Evolutionary conservation across 2,888 invertebrate genomes (phyloP), one percentile per base, ranked within the genome.

Genomic region (Nemapogon koenigi): DNA sequence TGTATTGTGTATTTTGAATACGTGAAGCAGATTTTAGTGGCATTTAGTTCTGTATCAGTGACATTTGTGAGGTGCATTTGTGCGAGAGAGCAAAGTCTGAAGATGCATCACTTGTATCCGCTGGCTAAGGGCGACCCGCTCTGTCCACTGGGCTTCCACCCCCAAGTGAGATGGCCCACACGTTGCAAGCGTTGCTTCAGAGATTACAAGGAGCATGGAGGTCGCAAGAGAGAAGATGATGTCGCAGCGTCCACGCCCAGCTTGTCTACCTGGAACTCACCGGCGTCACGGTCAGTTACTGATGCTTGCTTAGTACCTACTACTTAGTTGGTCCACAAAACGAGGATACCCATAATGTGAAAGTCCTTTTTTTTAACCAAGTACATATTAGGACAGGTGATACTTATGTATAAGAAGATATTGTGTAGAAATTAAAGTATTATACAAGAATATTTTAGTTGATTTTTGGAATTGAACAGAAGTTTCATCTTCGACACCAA

Each of bases 81-180:
- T 48, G 58, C 57, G 50, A 28, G 38, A 38, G 38, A 48, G 53
- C 59, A 55, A 44, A 44, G 50, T 47, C 43, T 53, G 51, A 64
- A 52, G 50, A 89, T 89, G 88, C 88, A 88, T 72, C 88, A 88
- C 65, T 65, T 88, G 61, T 89, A 88, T 64, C 87, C 89, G 28
- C 70, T 89, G 60, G 88, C 88, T 60, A 92, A 91, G 71, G 89
- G 89, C 53, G 94, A 94, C 71, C 90, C 93, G 46, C 72, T 94
- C 52, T 94, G 94, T 67, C 94, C 94, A 45, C 80, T 94, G 62
- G 95, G 95, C 31, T 95, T 95, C 71, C 93, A 94, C 79, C 94
- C 95, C 42, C 94, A 95, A 80, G 92, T 94, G 51, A 86, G 94
- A 57, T 94, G 94, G 91, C 94, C 94, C 35, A 94, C 94, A 41